Conservation (phyloP, 2,113 vertebrate species). For the Alexandromys fortis region DNA sequence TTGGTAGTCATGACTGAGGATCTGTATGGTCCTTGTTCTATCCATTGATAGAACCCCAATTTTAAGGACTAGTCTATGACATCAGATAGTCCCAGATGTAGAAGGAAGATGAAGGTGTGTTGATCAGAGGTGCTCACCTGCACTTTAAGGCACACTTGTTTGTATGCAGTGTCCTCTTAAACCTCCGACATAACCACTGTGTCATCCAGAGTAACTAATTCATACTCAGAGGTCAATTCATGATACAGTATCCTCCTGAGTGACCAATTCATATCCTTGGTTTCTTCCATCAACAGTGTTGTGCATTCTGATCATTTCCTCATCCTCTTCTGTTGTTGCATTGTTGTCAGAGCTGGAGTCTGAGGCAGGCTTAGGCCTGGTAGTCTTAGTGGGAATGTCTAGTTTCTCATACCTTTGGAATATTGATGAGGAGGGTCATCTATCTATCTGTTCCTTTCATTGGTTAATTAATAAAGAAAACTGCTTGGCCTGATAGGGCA, state of each 20-base stretch:
- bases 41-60: fast-evolving
- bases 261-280: not conserved
- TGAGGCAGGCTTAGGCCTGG: not conserved
- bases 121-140: constrained; percentile 8
- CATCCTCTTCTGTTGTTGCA: not conserved
- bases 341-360: not conserved
- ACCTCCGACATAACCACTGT: fast-evolving
- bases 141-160: not conserved
- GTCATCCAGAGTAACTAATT: not conserved
- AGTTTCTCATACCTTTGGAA: not conserved
- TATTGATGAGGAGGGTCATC: not conserved
- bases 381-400: not conserved
- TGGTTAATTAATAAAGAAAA: no score
- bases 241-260: not conserved
- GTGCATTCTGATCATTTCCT: not conserved
- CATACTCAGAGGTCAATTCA: not conserved
- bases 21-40: not conserved
- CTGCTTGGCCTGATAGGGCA: no score
- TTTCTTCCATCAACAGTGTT: not conserved
- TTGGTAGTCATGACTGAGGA: not conserved
- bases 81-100: not conserved
- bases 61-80: not conserved
- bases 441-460: no score
- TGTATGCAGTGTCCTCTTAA: not conserved
- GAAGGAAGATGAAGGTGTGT: not conserved